Conservation (phyloP, 2,113 vertebrate genomes). For the Grammomys surdaster region DNA sequence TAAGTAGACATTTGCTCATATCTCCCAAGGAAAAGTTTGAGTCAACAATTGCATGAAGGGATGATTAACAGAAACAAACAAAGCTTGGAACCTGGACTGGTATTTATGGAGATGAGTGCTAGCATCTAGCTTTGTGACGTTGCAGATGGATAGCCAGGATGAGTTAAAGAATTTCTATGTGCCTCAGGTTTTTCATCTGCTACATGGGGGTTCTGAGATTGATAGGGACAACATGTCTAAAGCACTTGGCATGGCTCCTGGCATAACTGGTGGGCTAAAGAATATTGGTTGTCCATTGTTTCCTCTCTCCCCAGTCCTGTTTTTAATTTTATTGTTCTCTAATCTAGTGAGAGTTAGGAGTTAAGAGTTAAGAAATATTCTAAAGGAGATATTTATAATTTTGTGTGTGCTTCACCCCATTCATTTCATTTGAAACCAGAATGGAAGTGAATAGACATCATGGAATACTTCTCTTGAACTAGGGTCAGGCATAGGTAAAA, state of each 20-base stretch:
- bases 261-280: background rate
- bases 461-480: conserved; percentile 14
- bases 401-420: background rate
- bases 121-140: background rate
- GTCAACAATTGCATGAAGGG: background rate
- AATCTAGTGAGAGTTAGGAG: conserved; percentile 13
- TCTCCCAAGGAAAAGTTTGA: background rate
- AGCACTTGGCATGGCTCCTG: background rate
- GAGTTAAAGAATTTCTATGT: background rate
- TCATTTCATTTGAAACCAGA: conserved; percentile 32
- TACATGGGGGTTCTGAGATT: background rate
- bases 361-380: conserved; percentile 35
- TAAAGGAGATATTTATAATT: conserved; percentile 10
- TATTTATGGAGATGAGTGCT: background rate
- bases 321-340: background rate
- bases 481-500: conserved; percentile 17
- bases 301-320: background rate
- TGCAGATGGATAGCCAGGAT: background rate
- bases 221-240: background rate
- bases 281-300: background rate
- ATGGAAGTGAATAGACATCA: background rate
- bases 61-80: background rate
- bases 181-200: background rate
- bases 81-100: background rate
- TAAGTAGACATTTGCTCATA: background rate